phyloP scores from a whole-genome alignment of 1,140 invertebrate species.

The Agraylea sexmaculata region DNA sequence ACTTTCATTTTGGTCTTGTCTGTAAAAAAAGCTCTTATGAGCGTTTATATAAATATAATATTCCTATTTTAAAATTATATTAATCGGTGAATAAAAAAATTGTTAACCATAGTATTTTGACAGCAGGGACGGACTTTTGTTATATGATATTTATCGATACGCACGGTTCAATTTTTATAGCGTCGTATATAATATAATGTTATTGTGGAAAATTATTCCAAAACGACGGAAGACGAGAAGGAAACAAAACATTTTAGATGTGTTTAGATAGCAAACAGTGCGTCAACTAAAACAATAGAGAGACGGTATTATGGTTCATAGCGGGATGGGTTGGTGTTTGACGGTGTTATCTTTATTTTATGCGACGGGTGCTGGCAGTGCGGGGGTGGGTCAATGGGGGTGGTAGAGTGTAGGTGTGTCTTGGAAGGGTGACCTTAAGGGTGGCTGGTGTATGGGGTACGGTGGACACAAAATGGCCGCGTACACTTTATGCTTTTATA shows the following conservation, averaged over 20 bases:
- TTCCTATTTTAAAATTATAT: not conserved
- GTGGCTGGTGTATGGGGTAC: too few relatives aligned
- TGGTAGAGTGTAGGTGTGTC: not conserved
- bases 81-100: not conserved
- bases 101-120: not conserved
- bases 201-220: slow-evolving; percentile 6
- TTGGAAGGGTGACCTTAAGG: not conserved
- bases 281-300: too few relatives aligned
- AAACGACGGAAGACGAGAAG: too few relatives aligned
- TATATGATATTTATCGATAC: not conserved
- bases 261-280: too few relatives aligned
- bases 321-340: not conserved
- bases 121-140: not conserved
- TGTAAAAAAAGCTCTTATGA: not conserved
- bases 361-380: slow-evolving; percentile 3
- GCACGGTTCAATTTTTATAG: not conserved
- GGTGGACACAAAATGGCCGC: slow-evolving; percentile 19
- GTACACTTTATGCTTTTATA: slow-evolving; percentile 21
- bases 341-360: slow-evolving; percentile 18
- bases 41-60: not conserved
- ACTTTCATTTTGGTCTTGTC: not conserved
- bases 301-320: slow-evolving; percentile 1
- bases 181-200: slow-evolving; percentile 4
- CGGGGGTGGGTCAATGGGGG: slow-evolving; percentile 2
- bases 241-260: too few relatives aligned